Percentiles rank a stretch among this genome's conserved stretches.
phyloP scores from a whole-genome alignment of 2,888 invertebrate genomes.

The Drosophila rellima region DNA sequence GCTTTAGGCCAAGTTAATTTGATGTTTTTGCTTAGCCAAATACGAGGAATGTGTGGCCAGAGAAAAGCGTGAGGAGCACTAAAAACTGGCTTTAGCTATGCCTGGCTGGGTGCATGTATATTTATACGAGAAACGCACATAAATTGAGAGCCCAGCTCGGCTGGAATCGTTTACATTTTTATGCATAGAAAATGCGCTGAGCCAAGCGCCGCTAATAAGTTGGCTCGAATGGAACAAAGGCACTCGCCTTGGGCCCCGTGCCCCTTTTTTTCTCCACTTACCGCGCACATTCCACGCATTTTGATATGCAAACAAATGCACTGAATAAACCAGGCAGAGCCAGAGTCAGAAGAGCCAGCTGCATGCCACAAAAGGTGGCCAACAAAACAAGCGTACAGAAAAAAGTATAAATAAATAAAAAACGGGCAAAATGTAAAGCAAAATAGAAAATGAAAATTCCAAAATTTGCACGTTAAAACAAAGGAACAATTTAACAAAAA shows the following conservation, averaged over 20 bases:
- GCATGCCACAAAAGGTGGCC: slow-evolving; percentile 70
- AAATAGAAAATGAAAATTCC: slow-evolving; percentile 46
- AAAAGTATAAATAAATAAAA: slow-evolving; percentile 4
- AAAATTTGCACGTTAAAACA: slow-evolving; percentile 76
- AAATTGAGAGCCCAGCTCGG: slow-evolving; percentile 51
- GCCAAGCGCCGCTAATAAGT: slow-evolving; percentile 79
- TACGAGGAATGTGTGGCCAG: slow-evolving; percentile 26
- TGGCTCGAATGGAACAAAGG: slow-evolving; percentile 65
- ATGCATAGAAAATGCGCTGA: slow-evolving; percentile 75
- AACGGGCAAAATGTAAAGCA: slow-evolving; percentile 20
- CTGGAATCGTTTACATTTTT: slow-evolving; percentile 73
- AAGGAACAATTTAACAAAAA: slow-evolving; percentile 77
- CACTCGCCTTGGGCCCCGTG: slow-evolving; percentile 5
- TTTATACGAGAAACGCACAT: slow-evolving; percentile 70
- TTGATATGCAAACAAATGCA: slow-evolving; percentile 83
- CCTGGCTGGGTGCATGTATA: slow-evolving; percentile 69
- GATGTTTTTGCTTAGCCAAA: slow-evolving; percentile 66
- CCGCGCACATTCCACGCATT: slow-evolving; percentile 75
- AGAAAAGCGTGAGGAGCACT: slow-evolving; percentile 39
- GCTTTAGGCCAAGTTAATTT: slow-evolving; percentile 68
- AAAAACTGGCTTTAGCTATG: slow-evolving; percentile 70
- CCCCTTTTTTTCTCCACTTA: neutral
- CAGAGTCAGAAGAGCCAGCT: slow-evolving; percentile 15
- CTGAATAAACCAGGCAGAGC: slow-evolving; percentile 64
- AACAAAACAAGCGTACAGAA: slow-evolving; percentile 8